These are phyloP conservation scores for Drosophila saltans DNA, from an alignment of 1,140 invertebrate species.

Conservation along the genomic window DNA sequence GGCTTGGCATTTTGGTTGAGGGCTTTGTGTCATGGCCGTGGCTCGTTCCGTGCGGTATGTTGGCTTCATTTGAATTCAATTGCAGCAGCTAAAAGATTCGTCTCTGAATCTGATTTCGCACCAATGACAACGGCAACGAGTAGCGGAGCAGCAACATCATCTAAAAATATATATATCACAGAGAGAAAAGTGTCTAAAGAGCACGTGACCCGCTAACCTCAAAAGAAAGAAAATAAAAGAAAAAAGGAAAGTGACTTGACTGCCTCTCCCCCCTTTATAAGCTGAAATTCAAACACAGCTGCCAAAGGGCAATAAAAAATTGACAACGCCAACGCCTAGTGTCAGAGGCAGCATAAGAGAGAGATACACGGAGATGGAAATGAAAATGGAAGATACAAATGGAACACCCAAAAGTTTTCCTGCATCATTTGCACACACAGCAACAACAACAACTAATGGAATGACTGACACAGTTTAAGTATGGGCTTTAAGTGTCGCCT, in stretches of 20 bases:
- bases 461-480: conserved; percentile 40
- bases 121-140: conserved; percentile 6
- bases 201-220: conserved; percentile 77
- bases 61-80: conserved; percentile 79
- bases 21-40: conserved; percentile 31
- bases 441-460: too few relatives aligned
- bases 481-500: conserved; percentile 19
- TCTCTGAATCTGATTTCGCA: conserved; percentile 55
- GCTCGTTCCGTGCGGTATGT: conserved; percentile 19
- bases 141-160: conserved; percentile 11
- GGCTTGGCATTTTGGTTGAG: conserved; percentile 57
- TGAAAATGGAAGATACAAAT: not conserved
- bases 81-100: conserved; percentile 58
- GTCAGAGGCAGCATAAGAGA: conserved; percentile 26
- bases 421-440: not conserved
- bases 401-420: conserved; percentile 3
- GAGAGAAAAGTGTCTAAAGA: conserved; percentile 42
- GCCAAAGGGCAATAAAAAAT: conserved; percentile 74
- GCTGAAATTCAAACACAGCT: conserved; percentile 33
- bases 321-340: conserved; percentile 63
- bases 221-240: conserved; percentile 48
- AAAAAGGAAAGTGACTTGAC: conserved; percentile 12
- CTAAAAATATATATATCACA: conserved; percentile 26
- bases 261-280: not conserved
- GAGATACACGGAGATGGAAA: not conserved